Evolutionary conservation across 2,113 vertebrate species (phyloP), one percentile per base, ranked within the genome.

Genomic region (Miniopterus natalensis): DNA sequence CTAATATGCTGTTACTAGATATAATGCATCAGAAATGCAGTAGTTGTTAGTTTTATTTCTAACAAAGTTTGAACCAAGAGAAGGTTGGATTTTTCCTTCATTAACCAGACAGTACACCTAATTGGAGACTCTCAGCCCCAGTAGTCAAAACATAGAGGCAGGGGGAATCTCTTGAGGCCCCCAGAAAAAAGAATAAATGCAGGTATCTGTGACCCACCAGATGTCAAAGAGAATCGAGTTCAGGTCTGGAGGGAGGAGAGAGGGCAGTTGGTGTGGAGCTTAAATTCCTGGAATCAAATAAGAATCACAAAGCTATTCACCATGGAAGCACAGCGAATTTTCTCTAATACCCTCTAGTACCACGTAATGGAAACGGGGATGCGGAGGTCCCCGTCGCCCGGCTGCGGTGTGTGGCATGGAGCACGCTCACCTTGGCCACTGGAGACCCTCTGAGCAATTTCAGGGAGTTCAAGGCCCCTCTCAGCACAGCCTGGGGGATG

Each of bases 311-410:
- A 8, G 10, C 18, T 51, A 17, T 13, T 53, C 49, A 92, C 1
- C 1, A 10, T 9, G 6, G n/a, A 71, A 83, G 47, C 11, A 49
- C 42, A 57, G 75, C 20, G 49, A 66, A 25, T 73, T 78, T 87
- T 70, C 51, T 53, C 9, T 31, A 31, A 6, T 65, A 27, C 13
- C 20, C 31, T 79, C 12, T 17, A 47, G 18, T 55, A 31, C 6
- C 36, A 40, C 23, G 12, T 42, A 49, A 51, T 42, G 12, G 27
- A 74, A 65, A 45, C n/a, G 8, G 8, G 23, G 1, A 3, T 21
- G 4, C 20, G 73, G 47, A 57, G 40, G 9, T 15, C 61, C 2
- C 9, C 6, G 29, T 2, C 0, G 0, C 18, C 5, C 47, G 15
- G 29, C 11, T 78, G 0, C 51, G 71, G 18, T 2, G 10, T 14